Evolutionary conservation across 2,113 vertebrate genomes (phyloP), one percentile per base, ranked within the genome.

Genomic region (Gymnocephalus cernua): DNA sequence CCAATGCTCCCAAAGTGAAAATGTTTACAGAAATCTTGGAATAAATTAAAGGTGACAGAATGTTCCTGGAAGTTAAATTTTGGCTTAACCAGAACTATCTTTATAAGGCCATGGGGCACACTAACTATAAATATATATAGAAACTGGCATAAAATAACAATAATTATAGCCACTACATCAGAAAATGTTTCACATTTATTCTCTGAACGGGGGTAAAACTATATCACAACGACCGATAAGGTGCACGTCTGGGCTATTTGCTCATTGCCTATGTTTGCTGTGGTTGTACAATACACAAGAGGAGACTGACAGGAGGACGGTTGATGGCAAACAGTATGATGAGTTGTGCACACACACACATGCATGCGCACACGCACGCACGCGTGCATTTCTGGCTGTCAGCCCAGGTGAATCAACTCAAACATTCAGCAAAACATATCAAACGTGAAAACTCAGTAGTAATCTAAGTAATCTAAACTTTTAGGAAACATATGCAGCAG

Each of bases 1-100:
- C 53, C 70, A 86, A 27, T 15, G 50, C 38, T 70, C 10, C 35
- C 10, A 35, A 41, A 10, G 27, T 62, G 48, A 71, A 77, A 68
- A 79, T 79, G 1, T 79, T 71, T 67, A 62, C 25, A 82, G 32
- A 77, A 80, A 53, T 59, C 9, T 61, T 72, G 69, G 70, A 80
- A 63, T 61, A 58, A 76, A 71, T 29, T 54, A 44, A 44, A 78
- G 23, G 78, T 70, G 79, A 88, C n/a, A 86, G 66, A 82, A 19
- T 57, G 45, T 87, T 72, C n/a, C 44, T 84, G 57, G 53, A 76
- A 61, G 61, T 50, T 69, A 14, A 67, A 62, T 79, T 35, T 62
- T 47, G 21, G 27, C 45, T 66, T 53, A 44, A 79, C 57, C 44
- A 35, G 38, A 77, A 19, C 23, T 3, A 38, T 71, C 53, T 21